These are phyloP conservation scores for Zaprionus capensis DNA, from an alignment of 1,140 invertebrate species.

Conservation along the genomic window DNA sequence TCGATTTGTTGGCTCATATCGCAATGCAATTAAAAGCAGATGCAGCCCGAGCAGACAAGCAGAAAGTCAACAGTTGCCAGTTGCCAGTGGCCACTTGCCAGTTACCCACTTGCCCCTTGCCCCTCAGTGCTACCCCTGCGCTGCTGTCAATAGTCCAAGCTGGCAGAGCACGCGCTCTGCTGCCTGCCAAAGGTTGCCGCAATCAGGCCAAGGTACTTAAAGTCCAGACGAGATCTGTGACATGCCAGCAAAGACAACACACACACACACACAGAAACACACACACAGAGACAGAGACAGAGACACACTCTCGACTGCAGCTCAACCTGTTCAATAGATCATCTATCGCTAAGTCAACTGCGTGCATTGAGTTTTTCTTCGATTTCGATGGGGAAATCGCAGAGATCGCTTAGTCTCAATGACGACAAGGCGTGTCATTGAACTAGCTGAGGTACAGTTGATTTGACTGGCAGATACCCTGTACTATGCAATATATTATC, in stretches of 20 bases:
- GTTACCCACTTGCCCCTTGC: not conserved
- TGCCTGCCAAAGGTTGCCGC: conserved; percentile 13
- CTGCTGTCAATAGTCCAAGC: not conserved
- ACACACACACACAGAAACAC: conserved; percentile 1
- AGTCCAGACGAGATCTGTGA: conserved; percentile 10
- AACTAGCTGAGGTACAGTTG: not conserved
- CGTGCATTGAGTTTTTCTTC: conserved; percentile 8
- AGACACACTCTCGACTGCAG: not conserved
- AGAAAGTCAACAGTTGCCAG: conserved; percentile 10
- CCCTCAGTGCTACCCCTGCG: not conserved
- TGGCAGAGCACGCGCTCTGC: not conserved
- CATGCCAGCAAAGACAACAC: conserved; percentile 10
- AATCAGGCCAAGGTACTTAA: conserved; percentile 43
- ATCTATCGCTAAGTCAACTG: conserved; percentile 10
- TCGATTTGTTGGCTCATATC: conserved; percentile 61
- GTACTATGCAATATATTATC: not conserved
- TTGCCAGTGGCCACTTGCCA: conserved; percentile 12
- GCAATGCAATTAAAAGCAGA: conserved; percentile 72
- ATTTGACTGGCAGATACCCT: not conserved
- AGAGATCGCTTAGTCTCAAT: conserved; percentile 8
- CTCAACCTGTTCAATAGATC: conserved; percentile 37
- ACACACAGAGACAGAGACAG: not conserved
- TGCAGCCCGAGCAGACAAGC: conserved; percentile 24
- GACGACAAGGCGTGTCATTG: not conserved
- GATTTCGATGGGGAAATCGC: conserved; percentile 19